Base-by-base conservation (phyloP, 2,888 invertebrate species). In the Trachelus troglodyta region DNA sequence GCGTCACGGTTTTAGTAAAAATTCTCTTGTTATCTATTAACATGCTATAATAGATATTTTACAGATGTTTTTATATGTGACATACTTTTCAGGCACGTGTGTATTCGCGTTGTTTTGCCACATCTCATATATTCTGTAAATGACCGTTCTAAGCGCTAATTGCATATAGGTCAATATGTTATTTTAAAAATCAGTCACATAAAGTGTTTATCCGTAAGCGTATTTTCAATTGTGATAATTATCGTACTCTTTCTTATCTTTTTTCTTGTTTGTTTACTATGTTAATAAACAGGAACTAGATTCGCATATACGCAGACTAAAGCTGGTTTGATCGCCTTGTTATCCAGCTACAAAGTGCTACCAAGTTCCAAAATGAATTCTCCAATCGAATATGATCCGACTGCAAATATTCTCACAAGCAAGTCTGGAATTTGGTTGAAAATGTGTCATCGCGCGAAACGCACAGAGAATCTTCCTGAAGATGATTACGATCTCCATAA, bases 281-380 rank as follows among this genome's bases (percentile, higher is more conserved):
- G 40, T 75, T 69, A 83, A 80, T 11, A 23, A 56, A 56, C 85
- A 90, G 90, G 90, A 40, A 85, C 85, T 80, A 83, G 88, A 75
- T 90, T 90, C 75, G 90, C 89, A 2, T 84, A 85, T 75, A 84
- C 85, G 78, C 90, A 91, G 75, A 85, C 87, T 30, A 90, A 90
- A 82, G 86, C 85, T n/a, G 89, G 89, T 11, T 78, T 89, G 34
- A 87, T 86, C 9, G 81, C 87, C 37, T 76, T 90, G 30, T 81
- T 91, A 69, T 82, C 84, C 35, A 84, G 88, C 33, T 89, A 87
- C 80, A 82, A 85, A 71, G 86, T 90, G 12, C 77, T 74, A 11
- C 77, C 83, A 23, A 82, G 81, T 75, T 69, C 79, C n/a, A 85
- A 82, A 79, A 87, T 84, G 4, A 79, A 73, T 15, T 40, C 77